phyloP scores from a whole-genome alignment of 2,888 invertebrate genomes.

The Andrena fulva region DNA sequence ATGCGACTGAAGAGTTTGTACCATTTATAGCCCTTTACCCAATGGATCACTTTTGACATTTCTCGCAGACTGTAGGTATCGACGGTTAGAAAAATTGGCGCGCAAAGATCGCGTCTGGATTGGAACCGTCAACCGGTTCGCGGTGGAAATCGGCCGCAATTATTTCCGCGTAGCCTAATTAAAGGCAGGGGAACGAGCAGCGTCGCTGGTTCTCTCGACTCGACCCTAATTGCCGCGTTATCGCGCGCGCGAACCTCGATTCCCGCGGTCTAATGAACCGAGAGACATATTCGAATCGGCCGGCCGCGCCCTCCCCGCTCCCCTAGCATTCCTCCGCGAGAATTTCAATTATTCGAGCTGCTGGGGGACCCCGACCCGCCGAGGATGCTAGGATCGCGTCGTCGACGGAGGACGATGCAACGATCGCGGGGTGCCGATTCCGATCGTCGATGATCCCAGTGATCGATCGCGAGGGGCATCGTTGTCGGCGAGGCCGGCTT shows the following conservation, averaged over 20 bases:
- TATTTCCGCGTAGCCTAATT: constrained; percentile 36
- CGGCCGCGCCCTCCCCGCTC: constrained; percentile 6
- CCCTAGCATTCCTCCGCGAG: constrained; percentile 6
- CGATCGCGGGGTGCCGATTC: too few species aligned
- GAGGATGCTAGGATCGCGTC: not conserved
- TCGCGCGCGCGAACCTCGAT: constrained; percentile 34
- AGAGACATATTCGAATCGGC: constrained; percentile 45
- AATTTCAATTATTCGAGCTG: constrained; percentile 37
- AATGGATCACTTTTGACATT: too few species aligned
- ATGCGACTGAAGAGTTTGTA: too few species aligned
- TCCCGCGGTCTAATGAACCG: constrained; percentile 58
- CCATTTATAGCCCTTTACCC: too few species aligned
- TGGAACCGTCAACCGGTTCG: not conserved
- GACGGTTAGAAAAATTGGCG: not conserved
- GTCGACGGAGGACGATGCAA: too few species aligned
- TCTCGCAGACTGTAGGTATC: not conserved
- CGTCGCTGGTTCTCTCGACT: constrained; percentile 22
- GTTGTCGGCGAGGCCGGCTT: too few species aligned
- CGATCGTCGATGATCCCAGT: not conserved
- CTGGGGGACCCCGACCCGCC: constrained; percentile 2
- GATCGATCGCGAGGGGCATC: too few species aligned
- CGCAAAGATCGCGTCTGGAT: not conserved
- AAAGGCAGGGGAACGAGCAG: constrained; percentile 17
- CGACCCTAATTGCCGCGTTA: constrained; percentile 40
- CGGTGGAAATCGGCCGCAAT: constrained; percentile 18